These are phyloP conservation scores for Bemisia tabaci DNA, from an alignment of 1,140 invertebrate genomes.

Conservation along the genomic window DNA sequence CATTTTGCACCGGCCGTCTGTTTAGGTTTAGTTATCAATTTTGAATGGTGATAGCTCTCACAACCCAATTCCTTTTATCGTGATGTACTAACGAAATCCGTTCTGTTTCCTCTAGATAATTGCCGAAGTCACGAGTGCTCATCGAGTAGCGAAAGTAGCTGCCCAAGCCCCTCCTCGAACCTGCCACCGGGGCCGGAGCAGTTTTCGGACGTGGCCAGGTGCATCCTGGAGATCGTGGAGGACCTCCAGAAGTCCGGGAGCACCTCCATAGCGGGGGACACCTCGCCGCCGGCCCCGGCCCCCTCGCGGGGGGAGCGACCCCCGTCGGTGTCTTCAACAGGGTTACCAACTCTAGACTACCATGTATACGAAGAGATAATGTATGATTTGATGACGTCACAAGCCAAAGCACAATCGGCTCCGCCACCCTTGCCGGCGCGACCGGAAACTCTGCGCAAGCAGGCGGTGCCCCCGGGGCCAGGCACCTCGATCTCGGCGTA, in stretches of 20 bases:
- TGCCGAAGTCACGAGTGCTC: constrained; percentile 11
- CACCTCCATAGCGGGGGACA: not conserved
- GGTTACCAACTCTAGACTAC: constrained; percentile 21
- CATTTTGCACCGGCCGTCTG: no score
- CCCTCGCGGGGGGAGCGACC: not conserved
- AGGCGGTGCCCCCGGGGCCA: not conserved
- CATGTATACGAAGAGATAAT: constrained; percentile 29
- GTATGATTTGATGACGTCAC: constrained; percentile 21
- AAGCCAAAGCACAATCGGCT: constrained; percentile 5
- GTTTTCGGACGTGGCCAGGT: constrained; percentile 28
- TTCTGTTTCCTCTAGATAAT: constrained; percentile 6
- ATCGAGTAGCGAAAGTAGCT: constrained; percentile 17
- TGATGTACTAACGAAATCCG: not conserved
- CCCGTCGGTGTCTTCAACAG: not conserved
- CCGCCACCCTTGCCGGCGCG: constrained; percentile 13
- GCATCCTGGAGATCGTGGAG: constrained; percentile 30
- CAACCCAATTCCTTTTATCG: no score
- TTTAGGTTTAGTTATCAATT: no score
- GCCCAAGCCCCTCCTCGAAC: constrained; percentile 12
- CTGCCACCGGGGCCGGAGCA: constrained; percentile 11
- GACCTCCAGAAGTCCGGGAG: constrained; percentile 22
- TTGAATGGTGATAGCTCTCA: no score
- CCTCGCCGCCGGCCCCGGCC: not conserved
- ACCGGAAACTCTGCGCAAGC: constrained; percentile 8
- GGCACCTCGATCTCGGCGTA: not conserved